Percentiles rank a stretch among this genome's conserved stretches.
phyloP scores from a whole-genome alignment of 1,140 invertebrate species.

The Calosoma granatense region DNA sequence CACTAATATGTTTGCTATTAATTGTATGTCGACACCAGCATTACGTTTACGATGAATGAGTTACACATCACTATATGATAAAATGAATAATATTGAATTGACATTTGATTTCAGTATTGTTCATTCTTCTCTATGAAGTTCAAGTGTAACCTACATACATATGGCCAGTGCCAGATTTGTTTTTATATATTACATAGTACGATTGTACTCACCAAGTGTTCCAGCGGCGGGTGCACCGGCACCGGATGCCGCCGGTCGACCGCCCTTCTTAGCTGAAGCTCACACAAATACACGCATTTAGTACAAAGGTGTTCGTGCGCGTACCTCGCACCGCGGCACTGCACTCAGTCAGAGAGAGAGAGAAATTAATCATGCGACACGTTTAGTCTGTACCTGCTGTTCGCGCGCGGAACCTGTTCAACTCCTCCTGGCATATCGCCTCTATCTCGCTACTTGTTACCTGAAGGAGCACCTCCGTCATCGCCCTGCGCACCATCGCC shows the following conservation, averaged over 20 bases:
- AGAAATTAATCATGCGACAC: slow-evolving; percentile 23
- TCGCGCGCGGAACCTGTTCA: slow-evolving; percentile 27
- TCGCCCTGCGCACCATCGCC: slow-evolving; percentile 69
- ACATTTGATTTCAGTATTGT: too few relatives aligned
- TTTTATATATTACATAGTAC: neutral
- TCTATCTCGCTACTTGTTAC: slow-evolving; percentile 86
- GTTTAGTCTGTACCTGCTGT: slow-evolving; percentile 36
- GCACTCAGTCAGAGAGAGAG: slow-evolving; percentile 9
- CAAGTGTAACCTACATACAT: too few relatives aligned
- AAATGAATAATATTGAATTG: too few relatives aligned
- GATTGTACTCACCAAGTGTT: slow-evolving; percentile 2
- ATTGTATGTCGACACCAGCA: neutral
- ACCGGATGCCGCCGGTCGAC: neutral
- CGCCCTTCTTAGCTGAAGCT: slow-evolving; percentile 3
- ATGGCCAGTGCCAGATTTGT: too few relatives aligned
- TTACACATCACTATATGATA: too few relatives aligned
- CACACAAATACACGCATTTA: slow-evolving; percentile 11
- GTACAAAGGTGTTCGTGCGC: slow-evolving; percentile 8
- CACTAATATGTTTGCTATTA: neutral
- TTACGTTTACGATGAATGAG: too few relatives aligned
- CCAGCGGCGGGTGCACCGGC: neutral
- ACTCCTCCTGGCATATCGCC: slow-evolving; percentile 66
- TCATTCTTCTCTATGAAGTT: too few relatives aligned
- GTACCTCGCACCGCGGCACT: slow-evolving; percentile 7
- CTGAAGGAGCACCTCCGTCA: slow-evolving; percentile 88